Conservation (phyloP, 2,113 vertebrate species). For the Macrotis lagotis region DNA sequence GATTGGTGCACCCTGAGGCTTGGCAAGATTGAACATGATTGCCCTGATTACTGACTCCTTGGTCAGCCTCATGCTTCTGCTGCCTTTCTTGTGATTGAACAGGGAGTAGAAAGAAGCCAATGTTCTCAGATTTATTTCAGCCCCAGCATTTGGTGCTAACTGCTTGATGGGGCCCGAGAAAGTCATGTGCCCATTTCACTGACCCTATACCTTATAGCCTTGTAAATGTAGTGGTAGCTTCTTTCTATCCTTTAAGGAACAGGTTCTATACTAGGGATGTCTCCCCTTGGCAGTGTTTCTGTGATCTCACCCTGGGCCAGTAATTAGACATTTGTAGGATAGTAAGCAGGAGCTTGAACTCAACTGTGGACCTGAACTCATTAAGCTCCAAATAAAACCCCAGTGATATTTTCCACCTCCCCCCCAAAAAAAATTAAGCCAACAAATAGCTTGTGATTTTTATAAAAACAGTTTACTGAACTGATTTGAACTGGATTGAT, state of each 20-base stretch:
- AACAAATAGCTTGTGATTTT: not conserved
- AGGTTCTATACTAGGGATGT: slow-evolving; percentile 32
- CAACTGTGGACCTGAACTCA: not conserved
- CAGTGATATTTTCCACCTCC: not conserved
- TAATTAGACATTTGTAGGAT: slow-evolving; percentile 21
- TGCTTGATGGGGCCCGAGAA: slow-evolving; percentile 76
- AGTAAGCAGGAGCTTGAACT: slow-evolving; percentile 22
- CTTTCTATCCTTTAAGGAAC: slow-evolving; percentile 25
- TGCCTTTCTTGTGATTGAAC: slow-evolving; percentile 78
- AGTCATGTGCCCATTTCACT: slow-evolving; percentile 13
- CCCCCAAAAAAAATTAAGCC: not conserved
- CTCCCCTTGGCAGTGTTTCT: slow-evolving; percentile 34
- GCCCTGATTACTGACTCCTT: slow-evolving; percentile 81
- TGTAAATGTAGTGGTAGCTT: slow-evolving; percentile 13
- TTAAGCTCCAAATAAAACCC: not conserved
- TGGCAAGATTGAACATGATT: slow-evolving; percentile 74
- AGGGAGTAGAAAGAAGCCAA: slow-evolving; percentile 72
- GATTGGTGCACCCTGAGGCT: slow-evolving; percentile 70
- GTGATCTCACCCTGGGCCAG: slow-evolving; percentile 31
- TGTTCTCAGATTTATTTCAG: slow-evolving; percentile 69
- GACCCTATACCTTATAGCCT: slow-evolving; percentile 53
- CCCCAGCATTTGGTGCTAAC: slow-evolving; percentile 74
- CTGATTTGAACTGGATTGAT: not conserved
- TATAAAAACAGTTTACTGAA: not conserved
- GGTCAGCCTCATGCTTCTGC: slow-evolving; percentile 79